A percentile compares a stretch with the other conserved stretches of the same genome.
Conservation (phyloP, 1,140 invertebrate genomes). For the Neelides sp. region DNA sequence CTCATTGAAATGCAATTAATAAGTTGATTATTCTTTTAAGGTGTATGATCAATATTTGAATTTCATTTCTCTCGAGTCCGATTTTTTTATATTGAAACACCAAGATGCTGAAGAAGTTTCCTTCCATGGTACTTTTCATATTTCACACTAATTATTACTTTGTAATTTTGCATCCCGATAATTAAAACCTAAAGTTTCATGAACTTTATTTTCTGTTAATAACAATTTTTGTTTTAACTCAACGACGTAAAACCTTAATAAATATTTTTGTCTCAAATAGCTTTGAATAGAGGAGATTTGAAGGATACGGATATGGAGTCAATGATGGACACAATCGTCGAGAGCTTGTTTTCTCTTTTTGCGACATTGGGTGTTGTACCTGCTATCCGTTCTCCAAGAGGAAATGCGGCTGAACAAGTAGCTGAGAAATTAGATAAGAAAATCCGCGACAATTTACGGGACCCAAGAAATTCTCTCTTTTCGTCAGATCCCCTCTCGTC, state of each 20-base stretch:
- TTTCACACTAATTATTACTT: too few species aligned
- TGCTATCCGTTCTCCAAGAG: constrained; percentile 85
- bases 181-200: too few species aligned
- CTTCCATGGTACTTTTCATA: constrained; percentile 63
- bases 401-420: constrained; percentile 97
- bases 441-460: constrained; percentile 87
- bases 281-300: constrained; percentile 86
- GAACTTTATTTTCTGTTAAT: too few species aligned
- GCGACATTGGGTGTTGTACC: constrained; percentile 88
- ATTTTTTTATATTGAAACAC: constrained; percentile 87
- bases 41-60: constrained; percentile 95
- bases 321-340: constrained; percentile 88
- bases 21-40: constrained; percentile 35
- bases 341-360: constrained; percentile 87
- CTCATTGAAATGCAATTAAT: not conserved
- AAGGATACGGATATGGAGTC: constrained; percentile 91
- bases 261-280: constrained; percentile 40
- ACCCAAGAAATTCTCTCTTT: constrained; percentile 92
- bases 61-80: constrained; percentile 96
- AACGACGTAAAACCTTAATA: not conserved
- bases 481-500: constrained; percentile 53
- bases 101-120: constrained; percentile 80
- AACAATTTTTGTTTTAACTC: not conserved
- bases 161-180: too few species aligned
- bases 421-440: constrained; percentile 95